Evolutionary conservation across 2,797 vertebrate genomes (phyloP).

Genomic region (Notamacropus eugenii): DNA sequence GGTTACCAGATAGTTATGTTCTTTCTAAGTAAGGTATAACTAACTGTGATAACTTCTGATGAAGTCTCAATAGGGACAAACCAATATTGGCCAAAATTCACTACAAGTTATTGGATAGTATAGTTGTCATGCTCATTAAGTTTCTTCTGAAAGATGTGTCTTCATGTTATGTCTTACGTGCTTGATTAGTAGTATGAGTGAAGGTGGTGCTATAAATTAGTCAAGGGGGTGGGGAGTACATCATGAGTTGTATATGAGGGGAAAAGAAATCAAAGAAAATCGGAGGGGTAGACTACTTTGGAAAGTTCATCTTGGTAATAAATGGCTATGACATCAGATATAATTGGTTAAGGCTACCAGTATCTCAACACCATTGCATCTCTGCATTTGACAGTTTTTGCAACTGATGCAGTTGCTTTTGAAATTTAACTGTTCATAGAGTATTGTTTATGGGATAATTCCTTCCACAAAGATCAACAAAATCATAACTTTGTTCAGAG

Average conservation of each 20-base stretch:
- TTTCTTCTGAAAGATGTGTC: neutral
- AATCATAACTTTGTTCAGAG: neutral
- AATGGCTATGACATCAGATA: conserved; percentile 11
- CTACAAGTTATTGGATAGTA: neutral
- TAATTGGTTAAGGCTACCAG: neutral
- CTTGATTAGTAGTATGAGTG: neutral
- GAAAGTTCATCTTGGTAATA: conserved; percentile 17
- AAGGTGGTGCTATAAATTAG: neutral
- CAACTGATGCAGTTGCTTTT: neutral
- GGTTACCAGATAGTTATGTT: neutral
- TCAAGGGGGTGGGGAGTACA: neutral
- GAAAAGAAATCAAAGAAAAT: neutral
- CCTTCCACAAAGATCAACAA: neutral
- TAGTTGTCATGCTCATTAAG: neutral
- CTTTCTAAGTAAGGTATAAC: neutral
- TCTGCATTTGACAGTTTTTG: neutral
- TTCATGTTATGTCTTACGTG: neutral
- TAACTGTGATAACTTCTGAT: neutral
- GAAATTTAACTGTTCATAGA: neutral
- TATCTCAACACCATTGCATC: conserved; percentile 3
- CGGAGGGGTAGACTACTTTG: neutral
- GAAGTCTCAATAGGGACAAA: neutral
- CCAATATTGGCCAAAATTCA: neutral
- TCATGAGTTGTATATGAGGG: conserved; percentile 2
- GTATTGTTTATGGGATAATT: neutral